phyloP scores from a whole-genome alignment of 2,797 vertebrate species.

The Rhincodon typus region DNA sequence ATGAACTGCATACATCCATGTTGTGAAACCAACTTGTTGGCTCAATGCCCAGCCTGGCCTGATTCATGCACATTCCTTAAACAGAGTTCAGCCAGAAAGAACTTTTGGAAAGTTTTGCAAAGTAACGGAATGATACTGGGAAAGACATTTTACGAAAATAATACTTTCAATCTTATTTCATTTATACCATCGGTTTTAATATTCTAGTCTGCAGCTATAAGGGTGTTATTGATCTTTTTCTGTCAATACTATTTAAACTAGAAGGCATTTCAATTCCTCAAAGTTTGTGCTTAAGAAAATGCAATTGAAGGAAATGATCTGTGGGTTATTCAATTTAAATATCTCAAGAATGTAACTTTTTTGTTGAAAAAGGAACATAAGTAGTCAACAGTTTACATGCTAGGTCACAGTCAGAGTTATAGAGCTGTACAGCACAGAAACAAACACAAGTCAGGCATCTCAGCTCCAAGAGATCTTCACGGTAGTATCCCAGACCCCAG shows the following conservation, averaged over 20 bases:
- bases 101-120: neutral
- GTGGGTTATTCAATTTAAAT: neutral
- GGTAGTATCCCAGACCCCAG: too few relatives aligned
- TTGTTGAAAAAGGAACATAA: neutral
- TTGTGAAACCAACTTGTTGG: conserved; percentile 20
- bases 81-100: neutral
- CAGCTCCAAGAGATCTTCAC: too few relatives aligned
- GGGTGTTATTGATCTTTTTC: neutral
- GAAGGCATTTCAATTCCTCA: neutral
- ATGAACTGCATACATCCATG: neutral
- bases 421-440: too few relatives aligned
- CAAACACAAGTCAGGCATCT: too few relatives aligned
- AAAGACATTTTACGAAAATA: neutral
- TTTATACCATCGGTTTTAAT: neutral
- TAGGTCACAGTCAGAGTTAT: neutral
- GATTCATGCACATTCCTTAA: conserved; percentile 22
- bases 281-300: neutral
- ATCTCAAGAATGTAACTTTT: neutral
- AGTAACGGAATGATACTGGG: neutral
- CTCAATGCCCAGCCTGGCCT: neutral
- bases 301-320: neutral
- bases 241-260: neutral
- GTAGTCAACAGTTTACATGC: neutral
- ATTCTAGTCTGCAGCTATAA: neutral
- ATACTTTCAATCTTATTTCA: neutral